Evolutionary conservation across 2,113 vertebrate genomes (phyloP), one percentile per base, ranked within the genome.

Genomic region (Carlito syrichta): DNA sequence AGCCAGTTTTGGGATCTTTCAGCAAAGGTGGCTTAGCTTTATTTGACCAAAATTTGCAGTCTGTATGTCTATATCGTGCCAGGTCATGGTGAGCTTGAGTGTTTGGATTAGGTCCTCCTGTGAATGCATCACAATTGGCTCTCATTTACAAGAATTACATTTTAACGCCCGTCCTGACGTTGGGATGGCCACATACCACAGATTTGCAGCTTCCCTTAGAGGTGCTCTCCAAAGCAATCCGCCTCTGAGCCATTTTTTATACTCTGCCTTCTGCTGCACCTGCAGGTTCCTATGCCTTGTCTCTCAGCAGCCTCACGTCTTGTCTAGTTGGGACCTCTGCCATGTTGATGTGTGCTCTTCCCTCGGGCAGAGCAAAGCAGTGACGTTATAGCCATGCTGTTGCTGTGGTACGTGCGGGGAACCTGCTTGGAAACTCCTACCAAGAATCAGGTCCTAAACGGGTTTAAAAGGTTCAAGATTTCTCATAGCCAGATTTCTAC

Each of bases 1-100:
- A n/a, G 71, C 43, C 30, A 56, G 82, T 97, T 89, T 45, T 74
- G 62, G 0, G 0, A 35, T 98, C 86, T 58, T 73, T 91, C 8
- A 35, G 43, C 54, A 77, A 84, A 95, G 35, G 60, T 62, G 92
- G 50, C 56, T 92, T 62, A 83, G 38, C 48, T 97, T 97, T 50
- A 92, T 82, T 84, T 79, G 77, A 97, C 92, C 95, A 45, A 95
- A 88, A 97, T 97, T 88, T 92, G 54, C 66, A 45, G 4, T 6
- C 27, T 92, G 68, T 60, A 7, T n/a, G 90, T 93, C 17, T 91
- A 27, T 81, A 83, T 84, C 86, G 52, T 48, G 38, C 27, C 85
- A 89, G n/a, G 43, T 84, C 84, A 91, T 17, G 52, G 7, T 62
- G 43, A 38, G 68, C 56, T 52, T 84, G 66, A 54, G n/a, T 38